A percentile compares a stretch with the other conserved stretches of the same genome.
phyloP scores from a whole-genome alignment of 2,888 invertebrate genomes.

The Ochlodes sylvanus region DNA sequence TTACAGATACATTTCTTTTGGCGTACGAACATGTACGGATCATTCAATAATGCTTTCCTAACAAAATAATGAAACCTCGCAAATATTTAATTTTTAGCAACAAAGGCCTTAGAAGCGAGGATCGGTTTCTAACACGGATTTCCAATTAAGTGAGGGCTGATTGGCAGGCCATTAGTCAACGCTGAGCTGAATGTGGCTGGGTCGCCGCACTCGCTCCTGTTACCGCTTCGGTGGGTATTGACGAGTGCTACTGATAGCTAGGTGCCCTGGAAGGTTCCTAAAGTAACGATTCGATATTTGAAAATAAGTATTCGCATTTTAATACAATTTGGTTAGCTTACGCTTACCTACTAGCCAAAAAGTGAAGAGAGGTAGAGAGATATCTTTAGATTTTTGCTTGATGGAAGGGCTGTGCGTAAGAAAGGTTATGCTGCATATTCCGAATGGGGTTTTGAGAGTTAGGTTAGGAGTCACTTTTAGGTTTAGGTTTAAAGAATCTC shows the following conservation, averaged over 20 bases:
- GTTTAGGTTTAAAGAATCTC: too few relatives aligned
- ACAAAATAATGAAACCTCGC: slow-evolving; percentile 11
- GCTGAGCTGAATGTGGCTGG: slow-evolving; percentile 73
- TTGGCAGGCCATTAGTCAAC: slow-evolving; percentile 85
- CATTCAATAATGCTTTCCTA: background rate
- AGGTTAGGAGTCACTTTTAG: too few relatives aligned
- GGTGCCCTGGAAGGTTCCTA: slow-evolving; percentile 34
- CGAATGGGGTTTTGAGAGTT: too few relatives aligned
- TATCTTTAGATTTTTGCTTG: too few relatives aligned
- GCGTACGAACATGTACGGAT: too few relatives aligned
- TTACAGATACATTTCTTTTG: too few relatives aligned
- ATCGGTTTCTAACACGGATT: slow-evolving; percentile 83
- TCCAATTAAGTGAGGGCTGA: slow-evolving; percentile 84
- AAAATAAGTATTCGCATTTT: slow-evolving; percentile 46
- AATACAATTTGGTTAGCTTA: slow-evolving; percentile 3
- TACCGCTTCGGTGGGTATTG: slow-evolving; percentile 44
- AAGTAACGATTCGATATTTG: background rate
- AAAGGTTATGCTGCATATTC: too few relatives aligned
- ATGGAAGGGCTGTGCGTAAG: too few relatives aligned
- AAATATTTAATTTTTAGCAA: slow-evolving; percentile 74
- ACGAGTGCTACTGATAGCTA: slow-evolving; percentile 43
- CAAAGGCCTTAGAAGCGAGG: slow-evolving; percentile 74
- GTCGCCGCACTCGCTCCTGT: slow-evolving; percentile 57
- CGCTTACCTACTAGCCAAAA: too few relatives aligned
- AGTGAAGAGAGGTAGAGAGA: too few relatives aligned